Conservation (phyloP, 1,140 invertebrate genomes). For the Trissolcus basalis region DNA sequence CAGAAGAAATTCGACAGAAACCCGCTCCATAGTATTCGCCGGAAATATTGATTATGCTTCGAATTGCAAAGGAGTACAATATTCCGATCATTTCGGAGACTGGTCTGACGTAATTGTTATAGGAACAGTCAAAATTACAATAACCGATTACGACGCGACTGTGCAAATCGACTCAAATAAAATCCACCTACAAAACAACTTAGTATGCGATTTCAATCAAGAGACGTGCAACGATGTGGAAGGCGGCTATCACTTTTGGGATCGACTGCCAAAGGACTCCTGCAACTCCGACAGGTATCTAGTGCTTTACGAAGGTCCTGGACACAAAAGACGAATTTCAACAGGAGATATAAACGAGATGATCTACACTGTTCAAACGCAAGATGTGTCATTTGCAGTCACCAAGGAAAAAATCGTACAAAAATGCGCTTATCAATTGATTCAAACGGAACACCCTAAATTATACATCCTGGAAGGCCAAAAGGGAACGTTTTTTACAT, state of each 20-base stretch:
- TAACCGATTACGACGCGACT: too few species aligned
- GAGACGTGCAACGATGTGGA: conserved; percentile 11
- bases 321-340: not conserved
- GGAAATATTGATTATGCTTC: not conserved
- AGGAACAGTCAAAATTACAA: too few species aligned
- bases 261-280: conserved; percentile 1
- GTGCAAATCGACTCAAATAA: conserved; percentile 11
- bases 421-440: not conserved
- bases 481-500: conserved; percentile 1
- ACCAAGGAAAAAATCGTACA: not conserved
- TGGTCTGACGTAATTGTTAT: too few species aligned
- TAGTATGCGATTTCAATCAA: not conserved
- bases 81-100: too few species aligned
- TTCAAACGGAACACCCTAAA: too few species aligned
- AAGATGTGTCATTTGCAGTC: not conserved
- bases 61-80: too few species aligned
- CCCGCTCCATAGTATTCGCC: not conserved
- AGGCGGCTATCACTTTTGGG: conserved; percentile 38
- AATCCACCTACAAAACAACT: conserved; percentile 19
- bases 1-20: not conserved
- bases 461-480: not conserved
- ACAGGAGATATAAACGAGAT: not conserved
- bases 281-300: conserved; percentile 36
- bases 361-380: not conserved
- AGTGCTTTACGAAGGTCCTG: conserved; percentile 38